Evolutionary conservation across 35 echinoderm and acorn worm species (phyloP), one percentile per base, ranked within the genome.

Genomic region (Lytechinus variegatus): DNA sequence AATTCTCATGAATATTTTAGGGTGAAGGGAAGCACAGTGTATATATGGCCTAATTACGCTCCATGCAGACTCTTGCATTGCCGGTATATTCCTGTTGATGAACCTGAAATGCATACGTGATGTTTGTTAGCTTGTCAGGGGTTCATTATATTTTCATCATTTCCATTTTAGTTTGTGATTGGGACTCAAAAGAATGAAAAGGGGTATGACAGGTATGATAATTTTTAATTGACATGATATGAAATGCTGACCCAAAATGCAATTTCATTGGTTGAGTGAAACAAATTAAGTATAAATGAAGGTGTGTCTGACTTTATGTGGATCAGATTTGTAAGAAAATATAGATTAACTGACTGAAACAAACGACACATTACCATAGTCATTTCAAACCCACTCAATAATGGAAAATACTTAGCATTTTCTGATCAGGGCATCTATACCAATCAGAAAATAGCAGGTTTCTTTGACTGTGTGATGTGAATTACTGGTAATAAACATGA

Each of bases 1-100:
- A 79, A 79, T 79, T 79, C 66, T 79, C 66, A 79, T 79, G 66
- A 79, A 79, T 79, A 79, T 79, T 79, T 79, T 79, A 79, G 66
- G 66, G 16, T 1, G 66, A 79, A 14, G 6, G 66, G 66, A 79
- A 24, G 66, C 66, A 79, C 16, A 7, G 66, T 24, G 66, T 79
- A 44, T 44, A 44, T 44, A 79, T n/a, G 66, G 66, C 8, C 66
- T 79, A 79, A 79, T 79, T 79, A n/a, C 66, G 3, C 66, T 79
- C 66, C 66, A 79, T 79, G 19, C 66, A 79, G 66, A 24, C 66
- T 79, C 66, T n/a, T 5, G 19, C 66, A 24, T 79, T 79, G 66
- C 66, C 19, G n/a, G 19, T 79, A n/a, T 79, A 79, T 79, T 24
- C n/a, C 66, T 79, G 66, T 79, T 79, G 66, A 79, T 79, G 66